Evolutionary conservation across 1,140 invertebrate genomes (phyloP).

Genomic region (Cotesia chilonis): DNA sequence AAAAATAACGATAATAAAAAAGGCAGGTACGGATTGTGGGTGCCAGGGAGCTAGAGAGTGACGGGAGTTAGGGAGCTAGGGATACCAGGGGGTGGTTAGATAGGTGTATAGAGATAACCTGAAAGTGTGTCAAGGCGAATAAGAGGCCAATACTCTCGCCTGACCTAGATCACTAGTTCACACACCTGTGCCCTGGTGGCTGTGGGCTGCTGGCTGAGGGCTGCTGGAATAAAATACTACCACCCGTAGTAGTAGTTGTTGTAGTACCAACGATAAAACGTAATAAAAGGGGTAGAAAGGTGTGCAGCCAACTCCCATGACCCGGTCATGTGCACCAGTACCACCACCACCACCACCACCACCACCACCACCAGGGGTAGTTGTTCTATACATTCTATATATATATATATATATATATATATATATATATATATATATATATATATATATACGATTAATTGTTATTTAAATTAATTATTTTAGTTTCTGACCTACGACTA

Average conservation of each 20-base stretch:
- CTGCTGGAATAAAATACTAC: no score
- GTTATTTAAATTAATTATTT: no score
- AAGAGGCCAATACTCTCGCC: constrained; percentile 54
- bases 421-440: no score
- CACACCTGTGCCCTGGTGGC: constrained; percentile 36
- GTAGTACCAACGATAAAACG: no score
- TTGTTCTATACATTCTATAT: not conserved
- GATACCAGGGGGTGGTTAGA: constrained; percentile 7
- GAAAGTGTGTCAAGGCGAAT: constrained; percentile 57
- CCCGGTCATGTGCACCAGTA: constrained; percentile 29
- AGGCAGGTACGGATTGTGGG: not conserved
- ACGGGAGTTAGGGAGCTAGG: no score
- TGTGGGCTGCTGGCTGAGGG: no score
- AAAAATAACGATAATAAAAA: constrained; percentile 13
- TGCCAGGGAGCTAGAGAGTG: not conserved
- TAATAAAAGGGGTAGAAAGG: not conserved
- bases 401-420: not conserved
- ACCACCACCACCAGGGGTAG: no score
- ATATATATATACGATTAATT: no score
- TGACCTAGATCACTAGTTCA: constrained; percentile 56
- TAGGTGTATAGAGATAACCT: constrained; percentile 48
- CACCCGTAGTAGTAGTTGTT: no score
- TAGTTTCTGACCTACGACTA: constrained; percentile 4
- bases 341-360: not conserved
- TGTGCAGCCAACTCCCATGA: constrained; percentile 34